Conservation (phyloP, 2,888 invertebrate species). For the Noctua fimbriata region DNA sequence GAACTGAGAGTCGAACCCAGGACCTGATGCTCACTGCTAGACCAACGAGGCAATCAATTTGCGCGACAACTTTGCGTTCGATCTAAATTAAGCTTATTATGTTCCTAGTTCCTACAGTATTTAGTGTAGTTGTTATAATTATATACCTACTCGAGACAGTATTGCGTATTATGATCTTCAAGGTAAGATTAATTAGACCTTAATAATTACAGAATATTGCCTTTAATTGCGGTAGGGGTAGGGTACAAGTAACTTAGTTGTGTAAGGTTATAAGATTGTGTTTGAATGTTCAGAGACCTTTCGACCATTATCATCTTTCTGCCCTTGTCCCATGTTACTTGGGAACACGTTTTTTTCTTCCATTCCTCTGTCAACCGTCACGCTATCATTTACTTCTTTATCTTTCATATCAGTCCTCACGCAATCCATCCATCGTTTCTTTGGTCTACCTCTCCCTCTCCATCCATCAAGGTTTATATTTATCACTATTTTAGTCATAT, state of each 20-base stretch:
- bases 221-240: not conserved
- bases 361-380: too few species aligned
- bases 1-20: not conserved
- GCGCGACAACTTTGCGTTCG: not conserved
- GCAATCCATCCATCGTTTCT: too few species aligned
- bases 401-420: too few species aligned
- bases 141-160: not conserved
- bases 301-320: too few species aligned
- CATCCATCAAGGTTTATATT: too few species aligned
- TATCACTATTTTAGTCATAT: too few species aligned
- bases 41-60: not conserved
- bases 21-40: not conserved
- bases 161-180: not conserved
- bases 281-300: not conserved
- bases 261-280: not conserved
- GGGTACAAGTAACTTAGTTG: not conserved
- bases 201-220: not conserved
- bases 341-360: too few species aligned
- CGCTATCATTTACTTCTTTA: too few species aligned
- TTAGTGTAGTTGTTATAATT: not conserved
- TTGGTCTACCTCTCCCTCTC: too few species aligned
- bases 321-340: too few species aligned
- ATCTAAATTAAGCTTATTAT: not conserved
- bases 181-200: not conserved
- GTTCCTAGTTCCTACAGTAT: not conserved